Evolutionary conservation across 1,140 invertebrate species (phyloP), one percentile per base, ranked within the genome.

Genomic region (Melitaea cinxia): DNA sequence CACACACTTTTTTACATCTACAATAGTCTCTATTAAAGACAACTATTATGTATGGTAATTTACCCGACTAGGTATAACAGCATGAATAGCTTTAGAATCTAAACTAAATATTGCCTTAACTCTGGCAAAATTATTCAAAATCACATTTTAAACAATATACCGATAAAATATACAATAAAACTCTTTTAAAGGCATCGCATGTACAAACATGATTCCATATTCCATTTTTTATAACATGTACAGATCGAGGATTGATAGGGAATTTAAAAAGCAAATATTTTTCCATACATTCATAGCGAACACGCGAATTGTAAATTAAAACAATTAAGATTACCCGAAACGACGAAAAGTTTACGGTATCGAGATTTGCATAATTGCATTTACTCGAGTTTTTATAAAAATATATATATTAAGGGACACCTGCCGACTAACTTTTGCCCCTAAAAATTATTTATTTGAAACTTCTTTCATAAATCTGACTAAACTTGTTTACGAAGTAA

Each of bases 401-500:
- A 39, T 35, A 37, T 49, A 78, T 76, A 77, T 83, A 80, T 83
- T 78, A 82, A 77, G 69, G 71, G 83, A 83, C 83, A 85, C 81
- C 83, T 85, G 81, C 72, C 53, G 63, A 49, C 62, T 79, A 85
- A 85, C 81, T 85, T 85, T 83, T 82, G 78, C 78, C 77, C 75
- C 75, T 82, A 83, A 85, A 83, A 83, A 83, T 56, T 85, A 85
- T 85, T 85, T 85, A 82, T 83, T 71, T 78, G 72, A 66, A 85
- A 85, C 73, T 85, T 85, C 75, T 78, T 80, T 82, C 83, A 85
- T 85, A 85, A 85, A 85, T 85, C 81, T 80, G 70, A 42, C 70
- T 78, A 70, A 83, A 85, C 74, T 85, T 85, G 83, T 85, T 85
- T 85, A 83, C 79, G 64, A 85, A 85, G 83, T 85, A 82, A 85